Evolutionary conservation across 2,797 vertebrate genomes (phyloP), one percentile per base, ranked within the genome.

Genomic region (Scolopax rusticola): DNA sequence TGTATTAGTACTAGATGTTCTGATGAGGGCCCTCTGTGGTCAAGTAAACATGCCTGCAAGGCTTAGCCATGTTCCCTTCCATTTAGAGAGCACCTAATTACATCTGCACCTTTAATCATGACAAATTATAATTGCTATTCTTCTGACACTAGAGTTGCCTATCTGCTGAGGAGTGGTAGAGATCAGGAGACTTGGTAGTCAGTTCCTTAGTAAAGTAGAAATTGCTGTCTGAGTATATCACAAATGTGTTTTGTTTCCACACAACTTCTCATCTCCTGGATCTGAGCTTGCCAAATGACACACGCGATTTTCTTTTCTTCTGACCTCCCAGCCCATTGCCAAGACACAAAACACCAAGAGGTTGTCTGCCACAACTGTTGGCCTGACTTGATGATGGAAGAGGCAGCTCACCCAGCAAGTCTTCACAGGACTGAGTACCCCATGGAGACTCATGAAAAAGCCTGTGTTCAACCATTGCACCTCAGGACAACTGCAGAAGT

Each of bases 1-100:
- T 91, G 41, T 68, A 90, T 91, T 88, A 88, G 88, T 75, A 90
- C 77, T 88, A 87, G n/a, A 36, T 94, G 83, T 91, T 95, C 94
- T 84, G 73, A 69, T 75, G 94, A 90, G 30, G 38, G 88, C 69
- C 36, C 19, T 91, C 80, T 90, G 83, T 90, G 75, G 85, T 91
- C 85, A 95, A 57, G 59, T 86, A 94, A 91, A 82, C 17, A 69
- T 54, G 80, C 63, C 91, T 95, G 80, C 57, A 81, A 88, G 83
- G 85, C 69, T 95, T 54, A 91, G 85, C 85, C 85, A 25, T 36
- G 88, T 67, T 54, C 18, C 68, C 32, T 90, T 87, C 85, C 41
- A 90, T 69, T 90, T 25, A 73, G 47, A 69, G 53, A 73, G 17
- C 21, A 69, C 54, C 40, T 84, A 88, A 91, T 91, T 95, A 88